These are phyloP conservation scores for Lagopus leucura DNA, from an alignment of 2,113 vertebrate species.

Conservation along the genomic window DNA sequence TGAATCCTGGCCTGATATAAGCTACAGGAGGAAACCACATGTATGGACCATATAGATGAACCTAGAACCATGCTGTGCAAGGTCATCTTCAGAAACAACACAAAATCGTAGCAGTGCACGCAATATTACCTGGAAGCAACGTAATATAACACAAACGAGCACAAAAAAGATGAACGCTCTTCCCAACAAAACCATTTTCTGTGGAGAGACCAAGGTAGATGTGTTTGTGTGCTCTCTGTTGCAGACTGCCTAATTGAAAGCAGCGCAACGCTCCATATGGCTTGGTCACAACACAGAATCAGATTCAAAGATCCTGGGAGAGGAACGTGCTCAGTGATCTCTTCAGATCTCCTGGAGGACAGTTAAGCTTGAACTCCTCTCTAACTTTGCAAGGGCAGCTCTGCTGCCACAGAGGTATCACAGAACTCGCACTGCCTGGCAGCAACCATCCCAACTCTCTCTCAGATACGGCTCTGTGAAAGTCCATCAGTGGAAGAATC, in stretches of 20 bases:
- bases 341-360: neutral
- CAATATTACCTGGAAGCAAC: rapidly evolving
- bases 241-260: neutral
- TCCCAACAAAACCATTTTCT: neutral
- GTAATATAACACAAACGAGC: rapidly evolving
- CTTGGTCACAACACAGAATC: neutral
- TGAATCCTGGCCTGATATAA: neutral
- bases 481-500: neutral
- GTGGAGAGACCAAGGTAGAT: neutral
- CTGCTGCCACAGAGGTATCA: neutral
- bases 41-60: neutral
- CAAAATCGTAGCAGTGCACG: rapidly evolving
- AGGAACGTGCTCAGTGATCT: rapidly evolving
- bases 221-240: neutral
- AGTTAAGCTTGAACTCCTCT: neutral
- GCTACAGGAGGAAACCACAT: neutral
- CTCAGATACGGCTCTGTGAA: neutral
- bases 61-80: rapidly evolving
- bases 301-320: neutral
- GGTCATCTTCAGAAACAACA: neutral
- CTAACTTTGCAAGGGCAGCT: neutral
- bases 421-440: rapidly evolving
- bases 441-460: neutral
- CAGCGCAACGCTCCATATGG: neutral
- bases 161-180: neutral